Evolutionary conservation across 2,888 invertebrate genomes (phyloP).

Genomic region (Belgica antarctica): DNA sequence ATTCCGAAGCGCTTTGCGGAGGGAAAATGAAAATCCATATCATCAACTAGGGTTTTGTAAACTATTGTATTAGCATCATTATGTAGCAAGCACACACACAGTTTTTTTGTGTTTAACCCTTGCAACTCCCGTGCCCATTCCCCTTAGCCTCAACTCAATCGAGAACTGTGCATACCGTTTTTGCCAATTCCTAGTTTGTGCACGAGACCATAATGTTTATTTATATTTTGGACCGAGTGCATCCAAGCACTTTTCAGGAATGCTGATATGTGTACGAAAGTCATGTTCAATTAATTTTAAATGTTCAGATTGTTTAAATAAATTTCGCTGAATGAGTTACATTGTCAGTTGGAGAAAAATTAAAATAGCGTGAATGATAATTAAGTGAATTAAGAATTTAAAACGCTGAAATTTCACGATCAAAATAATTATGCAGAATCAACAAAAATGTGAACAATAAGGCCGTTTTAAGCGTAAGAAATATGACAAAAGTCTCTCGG

Average conservation of each 20-base stretch:
- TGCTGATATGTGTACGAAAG: slow-evolving; percentile 7
- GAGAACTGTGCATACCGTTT: slow-evolving; percentile 23
- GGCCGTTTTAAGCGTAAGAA: too few species aligned
- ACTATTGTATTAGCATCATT: slow-evolving; percentile 44
- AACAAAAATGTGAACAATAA: too few species aligned
- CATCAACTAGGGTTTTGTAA: slow-evolving; percentile 40
- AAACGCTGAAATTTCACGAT: too few species aligned
- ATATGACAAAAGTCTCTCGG: too few species aligned
- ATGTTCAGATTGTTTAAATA: background rate
- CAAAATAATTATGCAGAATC: too few species aligned
- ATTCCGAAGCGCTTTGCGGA: slow-evolving; percentile 3
- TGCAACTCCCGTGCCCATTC: background rate
- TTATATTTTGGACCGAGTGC: slow-evolving; percentile 18
- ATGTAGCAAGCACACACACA: slow-evolving; percentile 39
- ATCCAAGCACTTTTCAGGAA: background rate
- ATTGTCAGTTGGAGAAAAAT: too few species aligned
- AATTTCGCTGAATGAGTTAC: too few species aligned
- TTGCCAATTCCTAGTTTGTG: slow-evolving; percentile 33
- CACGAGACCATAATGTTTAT: slow-evolving; percentile 35
- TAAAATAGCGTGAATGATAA: background rate
- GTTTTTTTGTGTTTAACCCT: too few species aligned
- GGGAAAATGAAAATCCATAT: slow-evolving; percentile 35
- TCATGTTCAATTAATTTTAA: background rate
- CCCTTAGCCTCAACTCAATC: slow-evolving; percentile 12
- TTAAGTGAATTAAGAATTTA: too few species aligned